Evolutionary conservation across 30 jellyfish, hydroid and myxozoan species (phyloP).

Genomic region (Pseudorhiza aurosa): DNA sequence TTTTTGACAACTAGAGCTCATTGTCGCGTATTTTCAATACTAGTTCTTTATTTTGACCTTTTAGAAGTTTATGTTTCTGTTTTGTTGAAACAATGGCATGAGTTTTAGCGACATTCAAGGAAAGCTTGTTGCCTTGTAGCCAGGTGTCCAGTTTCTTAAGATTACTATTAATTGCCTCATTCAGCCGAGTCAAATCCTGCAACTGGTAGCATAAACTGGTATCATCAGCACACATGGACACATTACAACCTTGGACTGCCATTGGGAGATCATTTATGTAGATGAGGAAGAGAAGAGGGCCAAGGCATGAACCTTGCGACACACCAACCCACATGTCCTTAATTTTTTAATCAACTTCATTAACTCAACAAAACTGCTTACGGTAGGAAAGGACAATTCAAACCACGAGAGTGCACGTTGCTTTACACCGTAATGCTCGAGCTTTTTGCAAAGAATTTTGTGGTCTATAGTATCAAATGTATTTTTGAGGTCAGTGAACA

Average conservation of each 20-base stretch:
- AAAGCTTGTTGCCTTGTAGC: background rate
- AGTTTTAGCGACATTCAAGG: background rate
- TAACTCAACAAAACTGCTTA: background rate
- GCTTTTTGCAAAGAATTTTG: constrained; percentile 7
- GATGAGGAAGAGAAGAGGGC: too few species aligned
- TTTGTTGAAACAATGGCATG: too few species aligned
- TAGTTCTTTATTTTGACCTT: too few species aligned
- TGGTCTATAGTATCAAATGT: too few species aligned
- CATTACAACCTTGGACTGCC: background rate
- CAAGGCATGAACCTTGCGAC: background rate
- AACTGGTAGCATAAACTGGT: too few species aligned
- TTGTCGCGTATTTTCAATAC: too few species aligned
- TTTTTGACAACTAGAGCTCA: background rate
- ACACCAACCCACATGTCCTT: constrained; percentile 3
- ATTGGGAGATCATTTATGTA: constrained; percentile 6
- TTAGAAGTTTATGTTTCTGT: too few species aligned
- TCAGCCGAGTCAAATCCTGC: background rate
- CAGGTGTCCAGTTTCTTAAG: background rate
- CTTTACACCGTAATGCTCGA: background rate
- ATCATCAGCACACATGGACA: constrained; percentile 13
- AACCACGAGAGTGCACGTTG: constrained; percentile 6
- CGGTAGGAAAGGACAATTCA: background rate
- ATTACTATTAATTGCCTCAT: background rate
- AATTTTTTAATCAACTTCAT: background rate
- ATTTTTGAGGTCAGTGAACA: too few species aligned